Conservation (phyloP, 2,888 invertebrate species). For the Amiota communis region DNA sequence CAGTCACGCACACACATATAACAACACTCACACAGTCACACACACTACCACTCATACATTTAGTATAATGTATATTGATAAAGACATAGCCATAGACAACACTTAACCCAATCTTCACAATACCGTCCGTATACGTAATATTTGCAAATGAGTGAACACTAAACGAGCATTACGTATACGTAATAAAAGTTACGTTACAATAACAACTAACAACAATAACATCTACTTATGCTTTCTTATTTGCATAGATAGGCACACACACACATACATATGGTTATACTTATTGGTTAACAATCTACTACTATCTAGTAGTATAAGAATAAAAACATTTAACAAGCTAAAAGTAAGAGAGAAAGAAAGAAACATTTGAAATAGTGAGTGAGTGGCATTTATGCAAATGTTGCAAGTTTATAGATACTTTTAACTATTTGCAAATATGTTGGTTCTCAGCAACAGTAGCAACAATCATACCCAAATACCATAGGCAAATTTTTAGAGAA, state of each 20-base stretch:
- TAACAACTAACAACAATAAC: background rate
- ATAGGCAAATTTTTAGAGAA: background rate
- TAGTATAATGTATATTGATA: too few species aligned
- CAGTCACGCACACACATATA: too few species aligned
- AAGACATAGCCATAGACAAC: too few species aligned
- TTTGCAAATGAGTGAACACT: too few species aligned
- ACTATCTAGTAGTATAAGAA: background rate
- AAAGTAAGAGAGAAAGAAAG: background rate
- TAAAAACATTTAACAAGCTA: background rate
- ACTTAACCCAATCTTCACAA: too few species aligned
- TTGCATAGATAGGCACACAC: background rate
- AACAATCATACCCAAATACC: too few species aligned
- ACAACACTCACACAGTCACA: too few species aligned
- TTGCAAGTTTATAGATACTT: conserved; percentile 56
- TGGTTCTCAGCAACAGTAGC: background rate
- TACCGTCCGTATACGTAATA: too few species aligned
- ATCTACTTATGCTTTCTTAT: conserved; percentile 1
- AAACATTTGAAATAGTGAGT: background rate
- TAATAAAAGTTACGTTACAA: too few species aligned
- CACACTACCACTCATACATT: too few species aligned
- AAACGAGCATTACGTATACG: too few species aligned
- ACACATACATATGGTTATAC: background rate
- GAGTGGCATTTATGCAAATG: conserved; percentile 55
- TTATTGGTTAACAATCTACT: background rate
- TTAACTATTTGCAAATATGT: background rate